Percentiles rank a stretch among this genome's conserved stretches.
Evolutionary conservation across 1,140 invertebrate genomes (phyloP).

Genomic region (Stenopsyche tienmushanensis): DNA sequence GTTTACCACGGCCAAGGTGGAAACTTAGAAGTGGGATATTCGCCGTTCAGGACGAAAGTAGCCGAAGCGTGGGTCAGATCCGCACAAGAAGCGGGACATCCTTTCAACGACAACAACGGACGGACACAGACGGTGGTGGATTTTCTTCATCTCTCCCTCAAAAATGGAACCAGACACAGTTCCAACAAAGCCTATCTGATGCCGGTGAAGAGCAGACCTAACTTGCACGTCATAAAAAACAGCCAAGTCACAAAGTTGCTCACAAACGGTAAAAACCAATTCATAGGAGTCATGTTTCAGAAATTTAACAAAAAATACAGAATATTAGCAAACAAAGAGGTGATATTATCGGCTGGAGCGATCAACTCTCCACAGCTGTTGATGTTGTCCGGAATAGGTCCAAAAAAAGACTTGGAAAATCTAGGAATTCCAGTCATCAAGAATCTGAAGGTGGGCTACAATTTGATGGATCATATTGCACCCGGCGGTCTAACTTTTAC

Average conservation of each 20-base stretch:
- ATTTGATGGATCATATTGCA: constrained; percentile 78
- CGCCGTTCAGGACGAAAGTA: constrained; percentile 63
- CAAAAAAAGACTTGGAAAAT: constrained; percentile 63
- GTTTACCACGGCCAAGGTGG: constrained; percentile 56
- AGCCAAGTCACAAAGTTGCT: constrained; percentile 71
- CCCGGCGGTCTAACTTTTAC: constrained; percentile 68
- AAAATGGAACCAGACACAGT: constrained; percentile 72
- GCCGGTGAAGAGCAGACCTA: constrained; percentile 61
- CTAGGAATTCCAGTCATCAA: constrained; percentile 63
- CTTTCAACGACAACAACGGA: constrained; percentile 74
- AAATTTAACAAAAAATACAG: constrained; percentile 56
- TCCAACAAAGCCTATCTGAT: constrained; percentile 73
- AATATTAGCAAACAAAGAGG: constrained; percentile 67
- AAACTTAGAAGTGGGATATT: constrained; percentile 60
- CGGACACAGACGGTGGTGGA: constrained; percentile 63
- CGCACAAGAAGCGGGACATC: constrained; percentile 65
- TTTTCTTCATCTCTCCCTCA: constrained; percentile 65
- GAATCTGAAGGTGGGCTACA: constrained; percentile 76
- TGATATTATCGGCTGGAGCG: constrained; percentile 74
- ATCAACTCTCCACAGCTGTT: constrained; percentile 76
- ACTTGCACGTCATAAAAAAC: constrained; percentile 66
- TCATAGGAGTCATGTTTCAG: constrained; percentile 65
- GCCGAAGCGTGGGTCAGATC: constrained; percentile 68
- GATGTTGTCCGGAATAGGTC: constrained; percentile 81
- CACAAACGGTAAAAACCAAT: constrained; percentile 67